Evolutionary conservation across 2,797 vertebrate species (phyloP), one percentile per base, ranked within the genome.

Genomic region (Lepilemur ruficaudatus): DNA sequence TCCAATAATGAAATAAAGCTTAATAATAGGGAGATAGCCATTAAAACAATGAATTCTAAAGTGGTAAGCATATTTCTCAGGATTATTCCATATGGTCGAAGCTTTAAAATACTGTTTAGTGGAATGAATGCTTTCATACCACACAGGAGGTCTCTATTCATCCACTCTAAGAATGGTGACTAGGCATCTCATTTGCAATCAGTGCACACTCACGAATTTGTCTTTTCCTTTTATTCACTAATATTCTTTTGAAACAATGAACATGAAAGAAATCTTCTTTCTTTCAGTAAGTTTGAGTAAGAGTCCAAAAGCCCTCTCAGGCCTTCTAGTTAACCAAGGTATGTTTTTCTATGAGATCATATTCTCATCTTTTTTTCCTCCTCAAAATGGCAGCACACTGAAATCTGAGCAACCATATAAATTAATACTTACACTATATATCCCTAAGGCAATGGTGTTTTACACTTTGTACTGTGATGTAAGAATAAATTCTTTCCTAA

Each of bases 1-100:
- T 95, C 5, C 73, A 96, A 89, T 20, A 93, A 81, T 89, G 69
- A 59, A 94, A 10, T 96, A 96, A 96, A 97, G 65, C 59, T 30
- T 93, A 97, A 86, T 80, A 94, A 35, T 75, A 95, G 87, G 48
- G 94, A 93, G 22, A 69, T 61, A 85, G 48, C 32, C 84, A 81
- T 96, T 96, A 93, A 94, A 80, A 88, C 38, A 73, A 3, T 96
- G 85, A 92, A 55, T 96, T 80, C 82, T 95, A 70, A 91, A 14
- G 4, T 2, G 69, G 89, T 85, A 96, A 96, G 87, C 28, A 90
- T 76, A 81, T 90, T 96, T 95, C 72, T 89, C 67, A 93, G 80
- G 85, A 92, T 96, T 96, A 55, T 96, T 97, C 95, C 79, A 93
- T 65, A 93, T 94, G 43, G 7, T 89, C 35, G 78, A 93, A 97